A percentile compares a stretch with the other conserved stretches of the same genome.
Conservation (phyloP, 2,888 invertebrate genomes). For the Gonocerus acuteangulatus region DNA sequence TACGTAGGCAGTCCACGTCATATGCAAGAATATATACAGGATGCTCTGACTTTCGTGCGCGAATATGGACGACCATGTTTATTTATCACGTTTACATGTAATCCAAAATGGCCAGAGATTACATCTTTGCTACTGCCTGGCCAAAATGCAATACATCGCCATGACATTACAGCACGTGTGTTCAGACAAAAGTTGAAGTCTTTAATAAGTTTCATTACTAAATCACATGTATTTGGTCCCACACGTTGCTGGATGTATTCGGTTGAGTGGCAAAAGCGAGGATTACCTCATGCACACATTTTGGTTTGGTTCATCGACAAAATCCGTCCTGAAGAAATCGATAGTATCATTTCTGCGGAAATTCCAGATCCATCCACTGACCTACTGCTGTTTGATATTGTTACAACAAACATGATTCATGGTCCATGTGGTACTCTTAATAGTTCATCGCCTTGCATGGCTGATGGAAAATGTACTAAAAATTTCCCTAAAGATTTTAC, state of each 20-base stretch:
- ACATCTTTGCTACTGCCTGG: constrained; percentile 28
- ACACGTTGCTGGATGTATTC: constrained; percentile 38
- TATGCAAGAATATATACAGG: constrained; percentile 41
- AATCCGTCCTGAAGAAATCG: constrained; percentile 40
- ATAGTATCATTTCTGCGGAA: constrained; percentile 41
- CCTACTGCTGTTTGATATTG: constrained; percentile 38
- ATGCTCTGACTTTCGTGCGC: constrained; percentile 41
- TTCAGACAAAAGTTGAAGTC: constrained; percentile 32
- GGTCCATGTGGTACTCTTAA: constrained; percentile 38
- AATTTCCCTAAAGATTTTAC: constrained; percentile 36
- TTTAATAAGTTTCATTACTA: constrained; percentile 27
- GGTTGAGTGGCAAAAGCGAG: constrained; percentile 39
- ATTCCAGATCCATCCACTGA: constrained; percentile 39
- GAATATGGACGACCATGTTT: constrained; percentile 38
- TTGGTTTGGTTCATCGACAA: constrained; percentile 41
- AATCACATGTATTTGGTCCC: constrained; percentile 28
- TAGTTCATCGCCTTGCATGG: constrained; percentile 38
- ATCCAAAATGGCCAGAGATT: constrained; percentile 40
- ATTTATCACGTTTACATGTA: constrained; percentile 40
- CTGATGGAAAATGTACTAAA: constrained; percentile 38
- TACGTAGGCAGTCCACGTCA: constrained; percentile 40
- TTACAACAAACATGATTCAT: constrained; percentile 42
- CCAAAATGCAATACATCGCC: constrained; percentile 39
- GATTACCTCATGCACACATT: constrained; percentile 40
- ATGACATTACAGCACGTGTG: constrained; percentile 29